A percentile compares a stretch with the other conserved stretches of the same genome.
These are phyloP conservation scores for Euura lappo DNA, from an alignment of 1,140 invertebrate species.

Conservation along the genomic window DNA sequence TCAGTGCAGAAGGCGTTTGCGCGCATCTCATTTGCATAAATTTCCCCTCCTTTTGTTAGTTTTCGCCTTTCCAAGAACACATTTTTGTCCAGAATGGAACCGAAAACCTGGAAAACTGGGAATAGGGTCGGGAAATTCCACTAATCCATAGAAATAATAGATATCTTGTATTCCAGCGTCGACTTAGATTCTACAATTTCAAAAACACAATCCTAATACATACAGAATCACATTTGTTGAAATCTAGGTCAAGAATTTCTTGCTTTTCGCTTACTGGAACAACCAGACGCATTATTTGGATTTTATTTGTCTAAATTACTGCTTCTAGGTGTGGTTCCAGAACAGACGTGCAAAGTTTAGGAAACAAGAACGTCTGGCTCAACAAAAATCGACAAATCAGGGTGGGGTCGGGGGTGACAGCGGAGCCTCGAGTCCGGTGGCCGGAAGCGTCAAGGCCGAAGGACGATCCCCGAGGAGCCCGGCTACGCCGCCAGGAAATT, in stretches of 20 bases:
- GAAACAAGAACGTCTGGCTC: conserved; percentile 87
- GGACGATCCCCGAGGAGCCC: conserved; percentile 57
- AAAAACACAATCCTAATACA: no score
- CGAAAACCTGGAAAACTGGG: background rate
- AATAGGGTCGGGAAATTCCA: no score
- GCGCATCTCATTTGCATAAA: background rate
- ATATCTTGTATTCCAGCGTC: no score
- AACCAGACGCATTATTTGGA: no score
- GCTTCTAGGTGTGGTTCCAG: conserved; percentile 91
- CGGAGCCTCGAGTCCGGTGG: conserved; percentile 43
- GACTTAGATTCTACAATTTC: no score
- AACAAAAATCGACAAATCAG: conserved; percentile 67
- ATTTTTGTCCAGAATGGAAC: background rate
- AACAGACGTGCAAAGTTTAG: conserved; percentile 91
- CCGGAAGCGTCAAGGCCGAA: conserved; percentile 48
- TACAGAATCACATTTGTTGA: no score
- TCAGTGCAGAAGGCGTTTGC: background rate
- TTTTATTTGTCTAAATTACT: conserved; percentile 25
- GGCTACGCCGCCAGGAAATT: conserved; percentile 47
- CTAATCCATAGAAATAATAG: no score
- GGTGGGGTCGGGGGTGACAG: conserved; percentile 40
- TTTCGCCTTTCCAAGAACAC: background rate
- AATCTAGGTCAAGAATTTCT: no score
- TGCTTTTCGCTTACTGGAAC: no score
- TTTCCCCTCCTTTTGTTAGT: background rate